These are phyloP conservation scores for Barbus barbus DNA, from an alignment of 2,113 vertebrate genomes.

Conservation along the genomic window DNA sequence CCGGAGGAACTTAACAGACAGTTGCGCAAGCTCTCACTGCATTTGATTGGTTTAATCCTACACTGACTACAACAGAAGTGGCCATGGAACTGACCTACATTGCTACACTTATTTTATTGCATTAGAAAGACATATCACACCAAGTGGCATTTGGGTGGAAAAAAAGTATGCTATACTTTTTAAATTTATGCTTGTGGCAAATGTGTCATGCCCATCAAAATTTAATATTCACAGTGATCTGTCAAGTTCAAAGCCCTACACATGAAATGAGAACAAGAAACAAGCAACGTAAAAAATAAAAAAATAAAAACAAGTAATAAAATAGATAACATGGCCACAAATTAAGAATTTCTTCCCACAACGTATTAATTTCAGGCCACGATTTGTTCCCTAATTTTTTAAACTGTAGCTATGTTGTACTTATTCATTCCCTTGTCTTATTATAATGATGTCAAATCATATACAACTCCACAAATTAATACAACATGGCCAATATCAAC, in stretches of 20 bases:
- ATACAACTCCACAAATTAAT: not conserved
- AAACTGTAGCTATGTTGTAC: not conserved
- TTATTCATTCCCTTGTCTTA: not conserved
- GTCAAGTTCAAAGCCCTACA: not conserved
- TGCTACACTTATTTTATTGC: not conserved
- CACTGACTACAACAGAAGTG: not conserved
- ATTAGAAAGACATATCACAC: not conserved
- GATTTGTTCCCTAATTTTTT: too few species aligned
- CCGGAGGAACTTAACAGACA: not conserved
- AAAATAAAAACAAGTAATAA: too few species aligned
- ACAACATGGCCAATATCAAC: not conserved
- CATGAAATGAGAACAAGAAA: not conserved
- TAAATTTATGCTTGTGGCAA: not conserved
- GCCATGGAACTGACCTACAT: not conserved
- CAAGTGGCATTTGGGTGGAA: too few species aligned
- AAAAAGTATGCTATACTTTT: too few species aligned
- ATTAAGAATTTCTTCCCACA: not conserved
- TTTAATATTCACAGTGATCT: not conserved
- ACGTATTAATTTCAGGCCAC: not conserved
- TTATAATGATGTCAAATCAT: too few species aligned
- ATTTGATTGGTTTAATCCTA: conserved; percentile 3
- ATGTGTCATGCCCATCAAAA: not conserved
- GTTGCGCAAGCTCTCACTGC: not conserved
- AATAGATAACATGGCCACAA: not conserved
- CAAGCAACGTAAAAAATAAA: not conserved